Base-by-base conservation (phyloP, 1,140 invertebrate species). In the Trichomalopsis sarcophagae region DNA sequence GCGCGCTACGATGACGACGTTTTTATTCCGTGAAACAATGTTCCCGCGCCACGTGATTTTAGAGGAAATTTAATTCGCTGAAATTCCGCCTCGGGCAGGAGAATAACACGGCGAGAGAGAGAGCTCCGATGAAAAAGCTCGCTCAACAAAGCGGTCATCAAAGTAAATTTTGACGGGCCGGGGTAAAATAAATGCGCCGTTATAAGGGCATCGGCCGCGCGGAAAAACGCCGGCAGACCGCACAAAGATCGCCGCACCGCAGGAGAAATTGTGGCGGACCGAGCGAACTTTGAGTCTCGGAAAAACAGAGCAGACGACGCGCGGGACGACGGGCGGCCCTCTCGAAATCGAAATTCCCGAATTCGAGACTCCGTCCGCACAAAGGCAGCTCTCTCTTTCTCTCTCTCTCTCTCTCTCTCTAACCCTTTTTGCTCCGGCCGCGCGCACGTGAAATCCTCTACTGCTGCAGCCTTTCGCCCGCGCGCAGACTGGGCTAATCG, bases 401-500 rank as follows among this genome's bases (percentile, higher is more conserved):
- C 1, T 23, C 36, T 77, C 75, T 23, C 73, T 40, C 14, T 30
- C 36, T 21, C 1, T 23, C 36, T 77, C 75, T 23, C 73, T 40
- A 40, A 40, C 71, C 30, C 73, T 74, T 74, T 74, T 74, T 74
- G 44, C 33, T 33, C 21, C 14, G 2, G 2, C 2, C 9, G n/a
- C 9, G n/a, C 69, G 1, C 33, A 7, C 33, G n/a, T 44, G 47
- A 69, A 71, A 40, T 11, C 44, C 33, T 21, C 17, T n/a, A 27
- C 27, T 27, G 27, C 27, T 27, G 27, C 1, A 27, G 3, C 33
- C 30, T 73, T 81, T 81, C 66, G 40, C 36, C 27, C 36, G 66
- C n/a, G 2, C 7, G 23, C 27, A 36, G 87, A 86, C 81, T 89
- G 87, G 78, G 87, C 89, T 92, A 92, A 93, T 93, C 90, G 91